Evolutionary conservation across 1,140 invertebrate genomes (phyloP).

Genomic region (Glomeris maerens): DNA sequence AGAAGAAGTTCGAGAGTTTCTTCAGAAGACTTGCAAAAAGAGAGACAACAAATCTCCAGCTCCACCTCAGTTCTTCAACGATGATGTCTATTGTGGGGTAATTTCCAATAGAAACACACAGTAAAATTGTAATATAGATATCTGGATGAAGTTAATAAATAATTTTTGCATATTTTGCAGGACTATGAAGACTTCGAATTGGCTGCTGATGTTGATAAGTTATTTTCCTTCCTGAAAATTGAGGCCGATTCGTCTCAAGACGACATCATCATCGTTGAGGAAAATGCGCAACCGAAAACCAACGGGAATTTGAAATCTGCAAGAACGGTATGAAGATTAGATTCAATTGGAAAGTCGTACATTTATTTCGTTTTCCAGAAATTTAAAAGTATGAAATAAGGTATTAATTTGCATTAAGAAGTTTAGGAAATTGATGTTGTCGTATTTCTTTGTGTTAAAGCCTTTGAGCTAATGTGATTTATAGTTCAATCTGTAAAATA

Average conservation of each 20-base stretch:
- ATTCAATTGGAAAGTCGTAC: too few species aligned
- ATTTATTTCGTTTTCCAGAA: too few species aligned
- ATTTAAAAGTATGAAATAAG: too few species aligned
- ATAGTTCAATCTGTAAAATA: too few species aligned
- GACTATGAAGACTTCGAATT: slow-evolving; percentile 86
- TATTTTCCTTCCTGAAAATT: slow-evolving; percentile 58
- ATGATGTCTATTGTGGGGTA: slow-evolving; percentile 82
- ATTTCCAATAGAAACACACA: slow-evolving; percentile 18
- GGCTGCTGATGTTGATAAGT: slow-evolving; percentile 75
- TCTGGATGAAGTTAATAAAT: background rate
- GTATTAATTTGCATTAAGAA: too few species aligned
- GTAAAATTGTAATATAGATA: background rate
- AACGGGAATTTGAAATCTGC: too few species aligned
- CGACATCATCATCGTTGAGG: slow-evolving; percentile 5
- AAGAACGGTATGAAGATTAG: too few species aligned
- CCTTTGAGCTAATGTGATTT: too few species aligned
- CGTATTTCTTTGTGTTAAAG: too few species aligned
- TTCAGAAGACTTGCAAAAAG: slow-evolving; percentile 72
- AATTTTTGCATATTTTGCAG: slow-evolving; percentile 33
- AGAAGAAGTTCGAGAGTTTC: slow-evolving; percentile 76
- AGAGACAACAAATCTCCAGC: slow-evolving; percentile 49
- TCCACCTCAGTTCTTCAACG: slow-evolving; percentile 88
- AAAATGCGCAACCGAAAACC: too few species aligned
- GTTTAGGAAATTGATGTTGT: too few species aligned
- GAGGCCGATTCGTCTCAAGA: slow-evolving; percentile 14